Evolutionary conservation across 1,140 invertebrate species (phyloP).

Genomic region (Pogonomyrmex barbatus): DNA sequence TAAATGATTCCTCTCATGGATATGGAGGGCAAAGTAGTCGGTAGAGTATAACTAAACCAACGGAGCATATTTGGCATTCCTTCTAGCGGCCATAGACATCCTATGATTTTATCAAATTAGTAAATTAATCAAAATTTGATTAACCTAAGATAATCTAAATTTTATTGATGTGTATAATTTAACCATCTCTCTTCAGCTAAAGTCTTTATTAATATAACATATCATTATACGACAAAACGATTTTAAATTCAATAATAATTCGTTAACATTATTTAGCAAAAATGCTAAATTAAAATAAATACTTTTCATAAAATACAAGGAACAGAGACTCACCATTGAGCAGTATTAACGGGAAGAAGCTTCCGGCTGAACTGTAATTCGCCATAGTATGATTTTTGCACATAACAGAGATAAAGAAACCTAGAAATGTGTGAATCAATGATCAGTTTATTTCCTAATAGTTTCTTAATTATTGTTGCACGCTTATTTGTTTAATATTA

Average conservation of each 20-base stretch:
- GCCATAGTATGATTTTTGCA: constrained; percentile 92
- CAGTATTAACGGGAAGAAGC: constrained; percentile 94
- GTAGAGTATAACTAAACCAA: constrained; percentile 87
- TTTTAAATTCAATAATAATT: not conserved
- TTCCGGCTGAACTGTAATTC: constrained; percentile 94
- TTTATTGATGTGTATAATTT: not conserved
- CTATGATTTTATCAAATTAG: constrained; percentile 83
- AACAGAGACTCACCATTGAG: constrained; percentile 89
- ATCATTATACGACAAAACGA: not conserved
- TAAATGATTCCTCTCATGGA: constrained; percentile 89
- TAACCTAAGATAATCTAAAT: constrained; percentile 4
- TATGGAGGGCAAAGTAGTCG: constrained; percentile 89
- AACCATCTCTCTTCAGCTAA: too few species aligned
- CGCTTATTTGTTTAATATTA: not conserved
- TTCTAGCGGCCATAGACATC: constrained; percentile 96
- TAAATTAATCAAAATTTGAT: not conserved
- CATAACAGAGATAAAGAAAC: constrained; percentile 92
- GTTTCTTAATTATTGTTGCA: not conserved
- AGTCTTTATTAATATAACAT: not conserved
- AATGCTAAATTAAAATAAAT: not conserved
- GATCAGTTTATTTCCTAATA: not conserved
- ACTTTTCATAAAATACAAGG: not conserved
- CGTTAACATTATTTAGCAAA: not conserved
- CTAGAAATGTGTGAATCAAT: constrained; percentile 76
- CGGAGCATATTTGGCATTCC: constrained; percentile 88